Evolutionary conservation across 2,113 vertebrate species (phyloP), one percentile per base, ranked within the genome.

Genomic region (Anser cygnoides): DNA sequence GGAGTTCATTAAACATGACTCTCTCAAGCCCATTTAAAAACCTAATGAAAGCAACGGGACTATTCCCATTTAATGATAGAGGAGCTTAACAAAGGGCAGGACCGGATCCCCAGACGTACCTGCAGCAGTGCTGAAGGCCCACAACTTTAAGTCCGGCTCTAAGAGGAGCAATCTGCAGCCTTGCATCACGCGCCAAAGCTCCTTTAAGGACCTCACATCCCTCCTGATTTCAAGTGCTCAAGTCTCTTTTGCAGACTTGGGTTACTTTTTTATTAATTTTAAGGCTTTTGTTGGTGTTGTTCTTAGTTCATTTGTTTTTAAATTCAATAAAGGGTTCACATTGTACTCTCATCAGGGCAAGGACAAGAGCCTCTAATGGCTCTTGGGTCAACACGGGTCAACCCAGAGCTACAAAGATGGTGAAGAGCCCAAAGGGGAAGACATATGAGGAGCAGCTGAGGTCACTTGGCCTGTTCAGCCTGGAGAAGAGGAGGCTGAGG

Each of bases 131-230:
- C 19, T 21, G 23, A 70, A 89, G 37, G 11, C 46, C 1, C 3
- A 55, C 29, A 58, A 54, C 17, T 70, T 76, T 9, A 35, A 65
- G 26, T 10, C 54, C 54, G 2, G 1, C 44, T 83, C 17, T 26
- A 35, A 35, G 1, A 61, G 8, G 8, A 79, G 58, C 19, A 76
- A 67, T 15, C 29, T 23, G 28, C 29, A 66, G 31, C 44, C 11
- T 1, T 49, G 19, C 28, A 22, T 1, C 8, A 5, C 2, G 11
- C 4, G 5, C 11, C n/a, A 1, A 22, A 18, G 43, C 29, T 86
- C 39, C 54, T 63, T 49, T 49, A 49, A 49, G 33, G 33, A 87
- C 35, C 65, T 31, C 25, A 43, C 11, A 63, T 31, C 16, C 52
- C 68, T 85, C 71, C 31, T 33, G 20, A 44, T 44, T 75, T 63